phyloP scores from a whole-genome alignment of 2,888 invertebrate genomes.

The Tinea trinotella region DNA sequence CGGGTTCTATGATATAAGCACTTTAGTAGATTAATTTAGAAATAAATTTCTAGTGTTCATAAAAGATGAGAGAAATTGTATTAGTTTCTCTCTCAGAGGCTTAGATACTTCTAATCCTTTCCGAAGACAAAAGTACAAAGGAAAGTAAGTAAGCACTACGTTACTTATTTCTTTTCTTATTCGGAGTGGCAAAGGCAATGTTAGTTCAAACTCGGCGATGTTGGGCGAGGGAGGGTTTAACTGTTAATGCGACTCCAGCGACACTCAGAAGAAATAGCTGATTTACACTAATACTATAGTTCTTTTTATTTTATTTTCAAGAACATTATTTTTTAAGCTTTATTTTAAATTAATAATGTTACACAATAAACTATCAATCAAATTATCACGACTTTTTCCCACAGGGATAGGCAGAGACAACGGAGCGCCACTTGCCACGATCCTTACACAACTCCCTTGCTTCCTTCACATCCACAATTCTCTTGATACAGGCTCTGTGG shows the following conservation, averaged over 20 bases:
- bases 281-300: conserved; percentile 23
- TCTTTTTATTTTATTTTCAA: neutral
- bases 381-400: too few species aligned
- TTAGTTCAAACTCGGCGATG: conserved; percentile 42
- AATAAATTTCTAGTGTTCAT: too few species aligned
- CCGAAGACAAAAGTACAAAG: conserved; percentile 4
- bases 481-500: too few species aligned
- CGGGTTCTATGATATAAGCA: too few species aligned
- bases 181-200: conserved; percentile 29
- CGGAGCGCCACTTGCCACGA: too few species aligned
- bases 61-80: too few species aligned
- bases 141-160: conserved; percentile 3
- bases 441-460: too few species aligned
- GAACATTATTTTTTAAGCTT: neutral
- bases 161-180: conserved; percentile 16
- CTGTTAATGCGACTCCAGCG: conserved; percentile 38
- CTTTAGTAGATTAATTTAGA: too few species aligned
- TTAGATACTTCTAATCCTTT: conserved; percentile 5
- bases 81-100: neutral
- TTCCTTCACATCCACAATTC: too few species aligned
- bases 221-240: conserved; percentile 24
- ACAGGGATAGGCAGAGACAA: too few species aligned
- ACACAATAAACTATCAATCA: too few species aligned
- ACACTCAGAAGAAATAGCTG: conserved; percentile 44
- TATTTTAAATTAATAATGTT: too few species aligned